Evolutionary conservation across 1,140 invertebrate genomes (phyloP), one percentile per base, ranked within the genome.

Genomic region (Conus betulinus): DNA sequence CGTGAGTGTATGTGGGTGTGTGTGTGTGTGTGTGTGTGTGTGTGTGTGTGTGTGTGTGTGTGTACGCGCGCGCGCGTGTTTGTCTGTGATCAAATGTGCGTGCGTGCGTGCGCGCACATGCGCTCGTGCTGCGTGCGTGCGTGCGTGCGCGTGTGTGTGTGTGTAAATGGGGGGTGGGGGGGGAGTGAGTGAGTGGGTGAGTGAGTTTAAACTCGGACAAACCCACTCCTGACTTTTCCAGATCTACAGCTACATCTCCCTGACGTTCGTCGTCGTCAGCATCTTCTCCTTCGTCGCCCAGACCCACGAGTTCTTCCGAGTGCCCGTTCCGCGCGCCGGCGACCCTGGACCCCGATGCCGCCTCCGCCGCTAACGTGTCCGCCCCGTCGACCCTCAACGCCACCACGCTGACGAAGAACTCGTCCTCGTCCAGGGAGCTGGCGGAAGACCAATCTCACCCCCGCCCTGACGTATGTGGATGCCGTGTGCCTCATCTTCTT

Each of bases 401-500:
- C 67, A 71, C 13, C 55, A 23, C 39, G 23, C 89, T 89, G 39
- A 15, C 20, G 27, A 51, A 81, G 76, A 39, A 81, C 71, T 5
- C 15, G 82, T n/a, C 25, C 52, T 17, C 5, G 7, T 5, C 15
- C 55, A 52, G 20, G 27, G 57, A 60, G 57, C 57, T 11, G 8
- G 15, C 57, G 23, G 23, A 52, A 55, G 51, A 51, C 10, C 55
- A 79, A 15, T 11, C 87, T 17, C 92, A 93, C 60, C n/a, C n/a
- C 93, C 3, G 86, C 84, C 0, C 82, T 93, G 13, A n/a, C 84
- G 8, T 74, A 87, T 20, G 90, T 93, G 8, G 92, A 93, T 85
- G 90, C 92, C 71, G 88, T 93, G 17, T 96, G 96, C 88, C 93
- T 95, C 89, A n/a, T n/a, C 6, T 96, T 93, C 90, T 96, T 96